phyloP scores from a whole-genome alignment of 2,797 vertebrate genomes.

The Coregonus ussuriensis region DNA sequence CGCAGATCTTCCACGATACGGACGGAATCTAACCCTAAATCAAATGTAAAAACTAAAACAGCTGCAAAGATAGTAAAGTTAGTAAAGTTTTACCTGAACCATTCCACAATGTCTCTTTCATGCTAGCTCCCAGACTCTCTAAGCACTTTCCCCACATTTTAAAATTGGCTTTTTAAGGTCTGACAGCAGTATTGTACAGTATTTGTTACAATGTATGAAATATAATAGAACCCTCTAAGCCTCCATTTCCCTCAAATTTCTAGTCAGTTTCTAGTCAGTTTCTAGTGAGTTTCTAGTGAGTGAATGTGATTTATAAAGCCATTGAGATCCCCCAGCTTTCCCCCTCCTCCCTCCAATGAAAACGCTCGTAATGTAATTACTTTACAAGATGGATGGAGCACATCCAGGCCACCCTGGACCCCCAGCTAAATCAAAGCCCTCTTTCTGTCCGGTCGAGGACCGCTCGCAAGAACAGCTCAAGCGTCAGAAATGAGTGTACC shows the following conservation, averaged over 20 bases:
- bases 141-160: slow-evolving; percentile 9
- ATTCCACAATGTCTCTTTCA: slow-evolving; percentile 2
- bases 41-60: neutral
- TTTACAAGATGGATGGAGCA: slow-evolving; percentile 50
- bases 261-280: too few species aligned
- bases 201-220: slow-evolving; percentile 28
- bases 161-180: slow-evolving; percentile 19
- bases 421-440: slow-evolving; percentile 46
- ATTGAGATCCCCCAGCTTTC: slow-evolving; percentile 18
- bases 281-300: slow-evolving; percentile 25
- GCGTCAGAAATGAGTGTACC: slow-evolving; percentile 14
- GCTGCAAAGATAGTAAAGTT: neutral
- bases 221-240: slow-evolving; percentile 25
- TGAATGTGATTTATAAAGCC: slow-evolving; percentile 52
- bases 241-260: slow-evolving; percentile 20
- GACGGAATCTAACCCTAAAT: neutral
- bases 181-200: slow-evolving; percentile 14
- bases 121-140: slow-evolving; percentile 8
- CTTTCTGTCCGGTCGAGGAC: slow-evolving; percentile 16
- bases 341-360: slow-evolving; percentile 30
- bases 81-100: neutral
- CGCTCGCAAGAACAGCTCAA: slow-evolving; percentile 2
- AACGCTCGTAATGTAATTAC: slow-evolving; percentile 53
- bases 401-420: slow-evolving; percentile 38
- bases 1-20: too few species aligned